These are phyloP conservation scores for Poecilia velifera DNA, from an alignment of 2,797 vertebrate genomes.

Conservation along the genomic window DNA sequence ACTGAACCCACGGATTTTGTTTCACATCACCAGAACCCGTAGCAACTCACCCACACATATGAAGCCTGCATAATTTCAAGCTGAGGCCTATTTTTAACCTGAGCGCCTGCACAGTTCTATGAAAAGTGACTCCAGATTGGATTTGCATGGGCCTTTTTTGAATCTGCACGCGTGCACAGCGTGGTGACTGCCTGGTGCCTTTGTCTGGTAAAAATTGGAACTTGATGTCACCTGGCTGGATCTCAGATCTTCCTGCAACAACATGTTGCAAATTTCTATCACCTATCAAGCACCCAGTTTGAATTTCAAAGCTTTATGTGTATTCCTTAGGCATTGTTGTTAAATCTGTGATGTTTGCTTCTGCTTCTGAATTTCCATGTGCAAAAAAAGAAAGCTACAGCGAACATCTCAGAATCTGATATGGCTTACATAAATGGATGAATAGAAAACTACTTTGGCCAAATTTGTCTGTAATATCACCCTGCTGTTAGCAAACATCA, in stretches of 20 bases:
- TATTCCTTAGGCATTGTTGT: not conserved
- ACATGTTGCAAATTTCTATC: not conserved
- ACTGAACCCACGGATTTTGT: conserved; percentile 7
- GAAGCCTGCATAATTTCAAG: conserved; percentile 17
- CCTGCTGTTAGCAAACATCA: not conserved
- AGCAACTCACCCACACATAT: conserved; percentile 30
- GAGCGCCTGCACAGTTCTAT: conserved; percentile 6
- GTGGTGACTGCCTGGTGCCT: not conserved
- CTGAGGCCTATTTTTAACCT: conserved; percentile 24
- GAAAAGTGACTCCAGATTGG: conserved; percentile 26
- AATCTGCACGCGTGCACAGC: not conserved
- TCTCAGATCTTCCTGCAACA: not conserved
- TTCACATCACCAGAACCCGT: conserved; percentile 22
- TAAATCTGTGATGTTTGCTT: not conserved
- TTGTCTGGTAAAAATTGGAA: conserved; percentile 9
- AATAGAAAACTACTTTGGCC: not conserved
- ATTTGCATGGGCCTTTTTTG: conserved; percentile 7
- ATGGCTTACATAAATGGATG: not conserved
- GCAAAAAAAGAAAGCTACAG: not conserved
- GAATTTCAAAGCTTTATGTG: not conserved
- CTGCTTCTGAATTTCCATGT: not conserved
- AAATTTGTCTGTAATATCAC: not conserved
- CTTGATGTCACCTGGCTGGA: not conserved
- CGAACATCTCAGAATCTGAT: not conserved
- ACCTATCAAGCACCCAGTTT: not conserved